Conservation (phyloP, 64 coral and sea anemone species). For the Trachythela sp. region DNA sequence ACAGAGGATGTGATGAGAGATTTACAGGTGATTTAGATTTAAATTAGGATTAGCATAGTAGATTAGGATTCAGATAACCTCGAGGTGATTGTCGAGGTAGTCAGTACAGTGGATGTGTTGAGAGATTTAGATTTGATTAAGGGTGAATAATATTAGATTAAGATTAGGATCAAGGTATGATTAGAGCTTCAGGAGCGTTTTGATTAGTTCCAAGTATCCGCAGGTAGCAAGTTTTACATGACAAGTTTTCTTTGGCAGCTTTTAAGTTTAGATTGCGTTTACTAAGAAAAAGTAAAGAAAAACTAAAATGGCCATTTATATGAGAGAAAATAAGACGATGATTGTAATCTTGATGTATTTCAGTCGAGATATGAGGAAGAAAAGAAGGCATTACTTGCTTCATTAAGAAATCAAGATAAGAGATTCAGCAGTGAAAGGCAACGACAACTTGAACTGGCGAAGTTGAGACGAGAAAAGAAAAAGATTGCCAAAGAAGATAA, state of each 20-base stretch:
- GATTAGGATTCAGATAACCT: neutral
- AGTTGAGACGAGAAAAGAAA: constrained; percentile 71
- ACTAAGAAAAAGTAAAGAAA: too few relatives aligned
- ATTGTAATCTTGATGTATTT: neutral
- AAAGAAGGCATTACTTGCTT: constrained; percentile 72
- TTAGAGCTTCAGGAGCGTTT: too few relatives aligned
- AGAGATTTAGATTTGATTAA: neutral
- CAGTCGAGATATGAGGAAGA: constrained; percentile 92
- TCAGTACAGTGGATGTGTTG: neutral
- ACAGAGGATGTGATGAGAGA: constrained; percentile 63
- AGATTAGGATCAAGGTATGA: too few relatives aligned
- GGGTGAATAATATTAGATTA: neutral
- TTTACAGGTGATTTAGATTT: constrained; percentile 55
- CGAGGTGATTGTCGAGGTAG: neutral
- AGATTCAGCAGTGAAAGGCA: constrained; percentile 68
- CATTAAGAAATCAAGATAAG: constrained; percentile 74
- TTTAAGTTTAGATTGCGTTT: too few relatives aligned
- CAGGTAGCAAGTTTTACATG: too few relatives aligned
- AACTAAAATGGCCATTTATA: too few relatives aligned
- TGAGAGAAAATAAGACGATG: neutral
- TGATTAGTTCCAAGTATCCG: too few relatives aligned
- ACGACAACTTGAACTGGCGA: constrained; percentile 79
- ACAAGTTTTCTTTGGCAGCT: too few relatives aligned
- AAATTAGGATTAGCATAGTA: neutral
- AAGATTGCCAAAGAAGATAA: constrained; percentile 81